phyloP scores from a whole-genome alignment of 2,113 vertebrate genomes.

The Crotophaga sulcirostris region DNA sequence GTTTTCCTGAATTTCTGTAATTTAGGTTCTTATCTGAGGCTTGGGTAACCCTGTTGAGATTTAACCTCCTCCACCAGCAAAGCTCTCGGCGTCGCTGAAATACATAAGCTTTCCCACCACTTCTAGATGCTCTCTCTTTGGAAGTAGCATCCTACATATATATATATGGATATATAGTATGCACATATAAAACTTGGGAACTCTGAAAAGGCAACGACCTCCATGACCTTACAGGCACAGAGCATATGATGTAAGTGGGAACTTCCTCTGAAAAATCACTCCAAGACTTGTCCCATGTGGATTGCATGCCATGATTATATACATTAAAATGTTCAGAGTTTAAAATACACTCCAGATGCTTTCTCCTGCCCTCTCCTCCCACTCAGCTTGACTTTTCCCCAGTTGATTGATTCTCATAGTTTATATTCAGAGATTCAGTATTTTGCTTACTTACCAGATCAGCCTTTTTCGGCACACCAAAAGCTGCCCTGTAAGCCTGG shows the following conservation, averaged over 20 bases:
- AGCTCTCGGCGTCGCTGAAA: not conserved
- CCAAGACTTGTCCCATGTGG: not conserved
- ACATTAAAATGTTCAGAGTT: not conserved
- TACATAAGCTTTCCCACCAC: conserved; percentile 16
- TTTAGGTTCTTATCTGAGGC: not conserved
- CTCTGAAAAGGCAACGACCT: not conserved
- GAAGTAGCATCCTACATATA: not conserved
- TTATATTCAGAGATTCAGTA: not conserved
- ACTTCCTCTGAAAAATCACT: not conserved
- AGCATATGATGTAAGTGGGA: not conserved
- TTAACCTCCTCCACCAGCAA: not conserved
- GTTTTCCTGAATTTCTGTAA: not conserved
- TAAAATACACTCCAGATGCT: conserved; percentile 39
- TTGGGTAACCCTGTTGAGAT: not conserved
- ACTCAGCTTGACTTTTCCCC: conserved; percentile 2
- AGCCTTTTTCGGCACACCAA: not conserved
- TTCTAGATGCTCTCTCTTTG: not conserved
- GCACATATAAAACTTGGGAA: not conserved
- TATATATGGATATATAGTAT: not conserved
- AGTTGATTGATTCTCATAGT: not conserved
- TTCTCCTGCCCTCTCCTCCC: conserved; percentile 30
- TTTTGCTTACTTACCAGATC: not conserved
- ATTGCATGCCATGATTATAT: not conserved
- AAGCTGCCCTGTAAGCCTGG: not conserved
- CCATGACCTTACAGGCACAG: not conserved